phyloP scores from a whole-genome alignment of 2,888 invertebrate species.

The Drosophila aldrichi region DNA sequence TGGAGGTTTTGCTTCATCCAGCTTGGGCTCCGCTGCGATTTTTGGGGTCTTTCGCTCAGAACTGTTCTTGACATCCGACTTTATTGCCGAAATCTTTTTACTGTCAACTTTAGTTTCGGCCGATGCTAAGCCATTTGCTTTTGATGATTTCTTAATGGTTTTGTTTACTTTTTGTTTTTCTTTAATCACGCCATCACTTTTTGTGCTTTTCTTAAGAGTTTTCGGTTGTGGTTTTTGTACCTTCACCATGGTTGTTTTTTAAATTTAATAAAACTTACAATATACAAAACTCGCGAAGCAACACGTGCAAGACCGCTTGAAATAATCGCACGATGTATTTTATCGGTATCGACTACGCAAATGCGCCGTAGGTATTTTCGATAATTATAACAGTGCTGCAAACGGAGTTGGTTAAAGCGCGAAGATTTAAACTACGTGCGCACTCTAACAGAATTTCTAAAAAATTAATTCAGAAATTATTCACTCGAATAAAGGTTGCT shows the following conservation, averaged over 20 bases:
- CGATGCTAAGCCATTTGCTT: not conserved
- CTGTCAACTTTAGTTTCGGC: not conserved
- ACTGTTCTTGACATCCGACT: slow-evolving; percentile 13
- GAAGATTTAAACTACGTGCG: not conserved
- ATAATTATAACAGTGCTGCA: slow-evolving; percentile 36
- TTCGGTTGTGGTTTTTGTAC: slow-evolving; percentile 68
- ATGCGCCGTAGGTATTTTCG: slow-evolving; percentile 1
- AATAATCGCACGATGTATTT: slow-evolving; percentile 11
- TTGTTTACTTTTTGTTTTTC: slow-evolving; percentile 44
- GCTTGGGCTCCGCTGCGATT: not conserved
- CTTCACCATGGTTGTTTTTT: slow-evolving; percentile 62
- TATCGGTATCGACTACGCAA: slow-evolving; percentile 13
- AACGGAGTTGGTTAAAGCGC: not conserved
- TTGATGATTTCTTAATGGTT: slow-evolving; percentile 27
- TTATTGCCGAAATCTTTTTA: slow-evolving; percentile 31
- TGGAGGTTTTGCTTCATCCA: slow-evolving; percentile 9
- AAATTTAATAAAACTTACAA: slow-evolving; percentile 35
- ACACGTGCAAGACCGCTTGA: slow-evolving; percentile 60
- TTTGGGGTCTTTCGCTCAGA: not conserved
- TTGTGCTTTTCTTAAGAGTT: slow-evolving; percentile 49
- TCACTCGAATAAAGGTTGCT: no score
- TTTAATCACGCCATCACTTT: slow-evolving; percentile 47
- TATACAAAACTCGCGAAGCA: slow-evolving; percentile 35
- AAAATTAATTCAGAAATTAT: no score
- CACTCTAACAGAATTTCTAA: no score